These are phyloP conservation scores for Lophius americanus DNA, from an alignment of 2,797 vertebrate species.

Conservation along the genomic window DNA sequence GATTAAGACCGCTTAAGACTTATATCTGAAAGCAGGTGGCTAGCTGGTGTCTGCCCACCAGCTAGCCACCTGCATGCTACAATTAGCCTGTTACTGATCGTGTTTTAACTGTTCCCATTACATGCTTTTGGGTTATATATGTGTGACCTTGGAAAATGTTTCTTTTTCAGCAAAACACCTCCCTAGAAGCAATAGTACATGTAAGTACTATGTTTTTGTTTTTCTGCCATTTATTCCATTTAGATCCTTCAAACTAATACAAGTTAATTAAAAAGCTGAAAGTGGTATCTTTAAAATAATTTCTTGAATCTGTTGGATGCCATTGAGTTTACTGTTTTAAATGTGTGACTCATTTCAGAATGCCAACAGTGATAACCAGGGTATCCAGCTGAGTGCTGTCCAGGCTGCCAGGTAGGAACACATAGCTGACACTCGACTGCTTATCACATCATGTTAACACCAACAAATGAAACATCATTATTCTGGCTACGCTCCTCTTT, in stretches of 20 bases:
- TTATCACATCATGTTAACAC: not conserved
- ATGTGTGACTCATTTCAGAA: slow-evolving; percentile 77
- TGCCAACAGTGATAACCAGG: slow-evolving; percentile 99
- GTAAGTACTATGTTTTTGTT: slow-evolving; percentile 80
- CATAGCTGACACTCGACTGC: not conserved
- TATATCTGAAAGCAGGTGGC: not conserved
- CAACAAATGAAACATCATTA: not conserved
- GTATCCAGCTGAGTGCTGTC: slow-evolving; percentile 96
- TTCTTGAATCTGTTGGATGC: too few relatives aligned
- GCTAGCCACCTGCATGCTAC: too few relatives aligned
- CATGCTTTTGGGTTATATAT: not conserved
- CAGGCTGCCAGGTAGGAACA: slow-evolving; percentile 93
- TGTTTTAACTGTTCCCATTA: not conserved
- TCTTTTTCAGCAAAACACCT: slow-evolving; percentile 94
- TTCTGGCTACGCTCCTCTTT: too few relatives aligned
- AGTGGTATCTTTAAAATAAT: too few relatives aligned
- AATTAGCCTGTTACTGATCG: not conserved
- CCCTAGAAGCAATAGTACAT: slow-evolving; percentile 98
- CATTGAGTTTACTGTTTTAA: not conserved
- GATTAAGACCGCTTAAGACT: slow-evolving; percentile 5
- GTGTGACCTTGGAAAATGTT: slow-evolving; percentile 16
- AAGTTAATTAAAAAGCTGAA: too few relatives aligned
- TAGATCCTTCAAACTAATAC: not conserved
- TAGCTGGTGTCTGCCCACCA: not conserved
- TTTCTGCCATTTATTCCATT: not conserved